Evolutionary conservation across 2,797 vertebrate species (phyloP).

Genomic region (Darevskia mixta): DNA sequence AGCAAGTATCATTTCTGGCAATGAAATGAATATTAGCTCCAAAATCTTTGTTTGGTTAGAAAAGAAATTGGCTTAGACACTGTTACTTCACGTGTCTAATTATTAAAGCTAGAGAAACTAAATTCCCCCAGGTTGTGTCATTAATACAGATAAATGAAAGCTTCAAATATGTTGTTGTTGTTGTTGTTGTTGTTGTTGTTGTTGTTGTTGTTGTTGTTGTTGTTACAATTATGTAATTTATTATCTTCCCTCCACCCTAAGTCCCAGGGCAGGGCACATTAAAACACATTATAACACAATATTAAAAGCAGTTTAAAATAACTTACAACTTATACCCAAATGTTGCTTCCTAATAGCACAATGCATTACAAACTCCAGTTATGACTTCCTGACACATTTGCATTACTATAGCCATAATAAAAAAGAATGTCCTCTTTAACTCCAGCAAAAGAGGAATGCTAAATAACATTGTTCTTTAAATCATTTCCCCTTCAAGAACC

Average conservation of each 20-base stretch:
- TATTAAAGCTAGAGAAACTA: neutral
- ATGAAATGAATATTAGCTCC: neutral
- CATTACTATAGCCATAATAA: conserved; percentile 3
- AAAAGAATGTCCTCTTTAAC: rapidly evolving
- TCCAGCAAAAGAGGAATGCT: neutral
- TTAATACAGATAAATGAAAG: neutral
- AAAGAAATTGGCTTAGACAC: neutral
- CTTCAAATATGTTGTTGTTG: neutral
- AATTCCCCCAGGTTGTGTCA: neutral
- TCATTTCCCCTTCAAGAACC: neutral
- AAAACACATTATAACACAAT: too few species aligned
- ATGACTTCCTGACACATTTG: neutral
- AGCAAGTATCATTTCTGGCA: neutral
- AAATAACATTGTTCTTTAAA: neutral
- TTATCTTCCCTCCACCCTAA: too few species aligned
- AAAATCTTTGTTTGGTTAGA: neutral
- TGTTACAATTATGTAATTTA: too few species aligned
- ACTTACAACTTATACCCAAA: neutral
- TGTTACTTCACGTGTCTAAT: neutral
- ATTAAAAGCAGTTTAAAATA: too few species aligned
- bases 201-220: too few species aligned
- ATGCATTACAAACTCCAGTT: neutral
- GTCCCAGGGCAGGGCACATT: too few species aligned
- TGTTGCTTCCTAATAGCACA: neutral
- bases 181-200: too few species aligned